A percentile compares a stretch with the other conserved stretches of the same genome.
phyloP scores from a whole-genome alignment of 2,113 vertebrate genomes.

The Pipra filicauda region DNA sequence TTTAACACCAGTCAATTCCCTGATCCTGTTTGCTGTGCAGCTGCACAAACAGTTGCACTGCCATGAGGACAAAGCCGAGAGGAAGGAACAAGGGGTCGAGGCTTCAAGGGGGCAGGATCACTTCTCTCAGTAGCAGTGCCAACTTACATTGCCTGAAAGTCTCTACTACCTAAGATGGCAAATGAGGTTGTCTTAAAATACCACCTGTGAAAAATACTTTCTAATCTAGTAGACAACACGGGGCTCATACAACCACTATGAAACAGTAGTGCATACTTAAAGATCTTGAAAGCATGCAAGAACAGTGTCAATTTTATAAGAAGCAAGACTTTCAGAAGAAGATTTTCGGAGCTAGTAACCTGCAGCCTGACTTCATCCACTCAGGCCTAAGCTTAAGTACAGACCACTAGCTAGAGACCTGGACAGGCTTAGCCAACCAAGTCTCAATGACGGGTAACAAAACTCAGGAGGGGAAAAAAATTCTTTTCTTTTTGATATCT shows the following conservation, averaged over 20 bases:
- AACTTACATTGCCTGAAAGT: not conserved
- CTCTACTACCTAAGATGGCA: not conserved
- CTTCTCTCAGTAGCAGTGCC: not conserved
- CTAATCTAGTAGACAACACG: accelerated
- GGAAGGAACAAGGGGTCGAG: not conserved
- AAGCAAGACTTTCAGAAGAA: not conserved
- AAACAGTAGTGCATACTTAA: not conserved
- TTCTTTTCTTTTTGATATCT: not conserved
- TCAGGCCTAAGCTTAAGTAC: not conserved
- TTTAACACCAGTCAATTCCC: not conserved
- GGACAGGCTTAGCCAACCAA: not conserved
- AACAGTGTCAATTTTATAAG: not conserved
- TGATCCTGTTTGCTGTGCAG: accelerated
- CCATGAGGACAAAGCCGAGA: not conserved
- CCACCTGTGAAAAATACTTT: slow-evolving; percentile 15
- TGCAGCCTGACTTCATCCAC: not conserved
- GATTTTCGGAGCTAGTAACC: not conserved
- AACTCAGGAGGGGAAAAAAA: accelerated
- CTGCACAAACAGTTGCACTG: not conserved
- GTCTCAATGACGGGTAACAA: accelerated
- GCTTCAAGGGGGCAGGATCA: not conserved
- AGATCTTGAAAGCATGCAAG: not conserved
- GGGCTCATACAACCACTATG: not conserved
- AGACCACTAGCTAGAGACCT: not conserved
- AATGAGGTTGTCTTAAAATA: slow-evolving; percentile 15